Evolutionary conservation across 2,113 vertebrate genomes (phyloP), one percentile per base, ranked within the genome.

Genomic region (Pseudopipra pipra): DNA sequence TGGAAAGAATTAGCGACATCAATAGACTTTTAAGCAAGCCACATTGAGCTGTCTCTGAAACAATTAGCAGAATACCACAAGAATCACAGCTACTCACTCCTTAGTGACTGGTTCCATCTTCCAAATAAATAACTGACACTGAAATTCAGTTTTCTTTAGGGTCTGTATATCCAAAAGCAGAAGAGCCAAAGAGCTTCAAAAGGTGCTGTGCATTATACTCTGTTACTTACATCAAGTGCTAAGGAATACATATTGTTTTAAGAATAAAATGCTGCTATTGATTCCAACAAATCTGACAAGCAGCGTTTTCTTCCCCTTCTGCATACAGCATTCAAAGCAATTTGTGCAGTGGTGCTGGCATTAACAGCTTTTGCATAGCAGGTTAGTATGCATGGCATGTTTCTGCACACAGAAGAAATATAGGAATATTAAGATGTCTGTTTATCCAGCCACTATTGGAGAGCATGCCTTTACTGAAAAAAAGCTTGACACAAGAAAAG

Each of bases 301-400:
- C 54, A 87, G 92, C 72, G 80, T 43, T 47, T 44, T 37, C 12
- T 47, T 84, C 15, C 4, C 35, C 25, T 59, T 72, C 41, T 76
- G 58, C 87, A 96, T n/a, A 94, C 88, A 93, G 93, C 96, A 96
- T 96, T 97, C 94, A 78, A 89, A 96, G 95, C 91, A 73, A 68
- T 59, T 87, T 77, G 79, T 63, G 95, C 75, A 88, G 95, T 19
- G 81, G 89, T 78, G 51, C 85, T 30, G 58, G 89, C 85, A 85
- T 81, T 58, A 63, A 35, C 31, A 20, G 91, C 52, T 83, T 92
- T 93, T 58, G 77, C 83, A 55, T 16, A 75, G 97, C 84, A 85
- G 95, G 97, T 97, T 88, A 97, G 97, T 96, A 96, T 23, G 78
- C 84, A 43, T 52, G 86, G 74, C 56, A 94, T 77, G 91, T 85